Evolutionary conservation across 2,797 vertebrate genomes (phyloP).

Genomic region (Petrocephalus schoutedeni): DNA sequence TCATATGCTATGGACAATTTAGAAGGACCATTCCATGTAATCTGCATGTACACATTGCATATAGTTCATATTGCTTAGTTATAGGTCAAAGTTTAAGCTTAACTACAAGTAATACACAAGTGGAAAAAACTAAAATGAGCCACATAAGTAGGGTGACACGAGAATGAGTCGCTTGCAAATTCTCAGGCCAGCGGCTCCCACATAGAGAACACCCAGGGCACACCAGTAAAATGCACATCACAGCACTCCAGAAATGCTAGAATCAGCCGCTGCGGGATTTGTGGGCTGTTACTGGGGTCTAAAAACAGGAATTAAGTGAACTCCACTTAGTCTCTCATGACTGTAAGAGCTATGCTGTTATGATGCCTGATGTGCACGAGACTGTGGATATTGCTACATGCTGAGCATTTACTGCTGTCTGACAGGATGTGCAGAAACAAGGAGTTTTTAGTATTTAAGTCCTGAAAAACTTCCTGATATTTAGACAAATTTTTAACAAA

Average conservation of each 20-base stretch:
- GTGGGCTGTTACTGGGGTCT: not conserved
- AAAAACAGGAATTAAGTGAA: constrained; percentile 1
- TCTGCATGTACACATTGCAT: not conserved
- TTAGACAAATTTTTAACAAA: not conserved
- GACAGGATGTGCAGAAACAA: not conserved
- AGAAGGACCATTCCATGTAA: not conserved
- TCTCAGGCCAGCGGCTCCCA: not conserved
- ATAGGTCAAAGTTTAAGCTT: not conserved
- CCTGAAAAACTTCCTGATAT: not conserved
- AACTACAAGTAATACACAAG: not conserved
- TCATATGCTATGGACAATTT: not conserved
- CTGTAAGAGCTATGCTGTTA: not conserved
- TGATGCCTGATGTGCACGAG: not conserved
- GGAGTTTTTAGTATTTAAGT: not conserved
- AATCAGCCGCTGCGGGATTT: not conserved
- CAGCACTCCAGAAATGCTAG: not conserved
- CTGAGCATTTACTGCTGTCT: not conserved
- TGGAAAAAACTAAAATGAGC: not conserved
- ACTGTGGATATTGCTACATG: not conserved
- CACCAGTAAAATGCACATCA: not conserved
- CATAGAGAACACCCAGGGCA: not conserved
- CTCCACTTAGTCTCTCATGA: not conserved
- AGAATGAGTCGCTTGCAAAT: not conserved
- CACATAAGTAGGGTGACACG: not conserved
- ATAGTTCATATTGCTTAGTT: not conserved